Conservation (phyloP, 2,113 vertebrate genomes). For the Stictonetta naevosa region DNA sequence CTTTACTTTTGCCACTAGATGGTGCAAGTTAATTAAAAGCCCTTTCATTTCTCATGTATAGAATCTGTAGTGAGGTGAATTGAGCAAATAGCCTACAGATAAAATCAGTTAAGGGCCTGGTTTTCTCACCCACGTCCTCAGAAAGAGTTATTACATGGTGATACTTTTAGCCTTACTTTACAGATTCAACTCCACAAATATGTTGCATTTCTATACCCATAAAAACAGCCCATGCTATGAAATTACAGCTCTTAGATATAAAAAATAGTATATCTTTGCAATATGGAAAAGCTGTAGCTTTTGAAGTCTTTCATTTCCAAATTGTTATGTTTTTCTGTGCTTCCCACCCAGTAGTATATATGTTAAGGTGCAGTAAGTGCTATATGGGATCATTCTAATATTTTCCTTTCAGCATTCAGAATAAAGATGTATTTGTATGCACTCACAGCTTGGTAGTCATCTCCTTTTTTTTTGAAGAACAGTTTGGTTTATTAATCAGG, state of each 20-base stretch:
- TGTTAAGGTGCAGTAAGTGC: not conserved
- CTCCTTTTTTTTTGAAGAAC: not conserved
- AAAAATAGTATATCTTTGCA: not conserved
- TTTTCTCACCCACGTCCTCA: not conserved
- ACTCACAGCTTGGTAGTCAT: not conserved
- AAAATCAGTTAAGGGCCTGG: not conserved
- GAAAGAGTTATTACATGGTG: not conserved
- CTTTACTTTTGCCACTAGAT: constrained; percentile 38
- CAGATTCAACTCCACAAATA: not conserved
- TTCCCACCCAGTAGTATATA: accelerated
- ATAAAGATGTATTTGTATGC: not conserved
- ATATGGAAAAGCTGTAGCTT: not conserved
- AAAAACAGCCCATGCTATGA: not conserved
- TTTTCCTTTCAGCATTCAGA: not conserved
- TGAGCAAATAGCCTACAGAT: not conserved
- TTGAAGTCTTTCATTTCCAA: not conserved
- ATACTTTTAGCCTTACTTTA: not conserved
- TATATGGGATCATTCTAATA: not conserved
- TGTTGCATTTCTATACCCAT: not conserved
- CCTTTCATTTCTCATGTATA: not conserved
- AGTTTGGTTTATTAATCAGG: not conserved
- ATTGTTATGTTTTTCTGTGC: not conserved
- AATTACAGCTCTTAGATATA: not conserved
- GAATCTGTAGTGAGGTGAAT: not conserved
- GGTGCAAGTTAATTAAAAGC: constrained; percentile 6